Evolutionary conservation across 2,888 invertebrate species (phyloP), one percentile per base, ranked within the genome.

Genomic region (Antheraea yamamai): DNA sequence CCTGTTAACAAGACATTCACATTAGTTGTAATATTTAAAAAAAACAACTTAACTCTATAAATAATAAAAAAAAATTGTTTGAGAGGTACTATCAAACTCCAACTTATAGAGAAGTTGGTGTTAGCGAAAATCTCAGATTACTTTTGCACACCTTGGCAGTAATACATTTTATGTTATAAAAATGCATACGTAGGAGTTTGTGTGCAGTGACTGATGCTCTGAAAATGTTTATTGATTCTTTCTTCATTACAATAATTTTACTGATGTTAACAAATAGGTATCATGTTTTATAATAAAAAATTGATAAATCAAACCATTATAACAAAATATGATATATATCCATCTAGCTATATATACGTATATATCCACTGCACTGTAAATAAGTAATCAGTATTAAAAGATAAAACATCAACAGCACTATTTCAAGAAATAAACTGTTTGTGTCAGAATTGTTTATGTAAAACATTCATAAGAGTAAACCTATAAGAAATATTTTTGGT

Each of bases 81-180:
- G 90, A 90, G 91, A 92, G 85, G 79, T 94, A 94, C 95, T 94
- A 95, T 95, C 95, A 94, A 94, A 94, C 95, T 92, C 88, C 89
- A 86, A 81, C 88, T 88, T 91, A 92, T 84, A 55, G 72, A 74
- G 78, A 91, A 87, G 86, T 81, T 85, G 90, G 89, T 92, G 94
- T 94, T 94, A 95, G 95, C 94, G 94, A 95, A 94, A 91, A 87
- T 87, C 90, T 87, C 88, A 90, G 88, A 82, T 90, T 91, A 68
- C 55, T 94, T 35, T 95, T 77, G 94, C 94, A 94, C 93, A 92
- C 85, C 81, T 86, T 92, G 91, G 89, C 91, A 93, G 89, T 92
- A 83, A 84, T 84, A 90, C 85, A 90, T 85, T 81, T 88, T 83
- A 91, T 84, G n/a, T 70, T 4, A 76, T 26, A 76, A 78, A 89